Evolutionary conservation across 2,113 vertebrate species (phyloP), one percentile per base, ranked within the genome.

Genomic region (Cnemophilus loriae): DNA sequence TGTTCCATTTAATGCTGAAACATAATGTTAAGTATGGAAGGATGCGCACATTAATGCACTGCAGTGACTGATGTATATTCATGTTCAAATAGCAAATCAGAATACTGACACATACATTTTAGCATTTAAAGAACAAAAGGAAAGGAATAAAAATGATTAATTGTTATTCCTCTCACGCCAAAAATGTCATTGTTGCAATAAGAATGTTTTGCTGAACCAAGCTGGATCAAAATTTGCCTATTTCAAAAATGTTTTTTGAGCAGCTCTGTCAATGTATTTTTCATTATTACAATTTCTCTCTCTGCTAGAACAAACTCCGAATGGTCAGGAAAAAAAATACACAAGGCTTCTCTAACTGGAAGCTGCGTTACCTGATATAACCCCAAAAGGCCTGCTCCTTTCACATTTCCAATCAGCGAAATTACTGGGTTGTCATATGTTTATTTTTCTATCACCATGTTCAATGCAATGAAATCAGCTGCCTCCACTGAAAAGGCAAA

Each of bases 361-460:
- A 93, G 56, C 56, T 8, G 14, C 3, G 20, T 94, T 95, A 93
- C 95, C 96, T 94, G 90, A 92, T 95, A 86, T 63, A 90, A 95
- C 95, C 88, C 90, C 92, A n/a, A 78, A 84, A 89, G 93, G 71
- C 79, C 67, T 71, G 83, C 53, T 84, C 73, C 88, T 73, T 56
- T 90, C 90, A 92, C 83, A 71, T 84, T 96, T 84, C 76, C 73
- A 94, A 74, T 93, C 95, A 94, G 73, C 11, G 11, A 91, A 86
- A 92, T 90, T 68, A 46, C 86, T 30, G 67, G 35, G 18, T 22
- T 86, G 75, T 88, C 87, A 77, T 93, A 64, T 94, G 82, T 91
- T 95, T 96, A 81, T 96, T 97, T 95, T 96, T 86, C 20, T 87
- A 89, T 74, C 76, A 63, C 44, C 26, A 7, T 46, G 32, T 92